Evolutionary conservation across 2,888 invertebrate genomes (phyloP).

Genomic region (Eristalis pertinax): DNA sequence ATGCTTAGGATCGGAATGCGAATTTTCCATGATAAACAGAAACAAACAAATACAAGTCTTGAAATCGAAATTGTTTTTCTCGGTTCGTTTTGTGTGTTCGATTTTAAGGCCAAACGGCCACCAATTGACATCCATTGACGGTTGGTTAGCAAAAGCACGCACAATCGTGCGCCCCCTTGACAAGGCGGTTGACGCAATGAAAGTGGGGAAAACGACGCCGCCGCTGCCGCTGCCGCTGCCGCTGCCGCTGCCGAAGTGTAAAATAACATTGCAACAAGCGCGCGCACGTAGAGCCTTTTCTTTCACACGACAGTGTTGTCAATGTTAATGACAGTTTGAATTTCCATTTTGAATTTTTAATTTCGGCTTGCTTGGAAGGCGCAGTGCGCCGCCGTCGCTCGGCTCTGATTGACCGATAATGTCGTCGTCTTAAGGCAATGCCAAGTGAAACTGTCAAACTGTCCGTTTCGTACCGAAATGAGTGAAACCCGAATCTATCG

Average conservation of each 20-base stretch:
- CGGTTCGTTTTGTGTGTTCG: constrained; percentile 21
- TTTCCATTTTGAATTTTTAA: constrained; percentile 57
- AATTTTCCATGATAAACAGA: constrained; percentile 39
- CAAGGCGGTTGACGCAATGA: constrained; percentile 59
- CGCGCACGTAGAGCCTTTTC: constrained; percentile 63
- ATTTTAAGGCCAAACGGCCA: constrained; percentile 49
- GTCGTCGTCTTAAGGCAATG: constrained; percentile 55
- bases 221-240: background rate
- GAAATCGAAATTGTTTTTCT: constrained; percentile 26
- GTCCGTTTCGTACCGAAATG: constrained; percentile 54
- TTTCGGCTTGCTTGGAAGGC: constrained; percentile 52
- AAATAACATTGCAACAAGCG: constrained; percentile 36
- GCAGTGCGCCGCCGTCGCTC: constrained; percentile 51
- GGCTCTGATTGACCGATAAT: constrained; percentile 46
- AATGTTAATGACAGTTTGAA: constrained; percentile 58
- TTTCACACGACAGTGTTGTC: constrained; percentile 57
- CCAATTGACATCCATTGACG: constrained; percentile 60
- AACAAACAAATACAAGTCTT: background rate
- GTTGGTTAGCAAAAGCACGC: constrained; percentile 43
- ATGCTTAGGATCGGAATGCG: constrained; percentile 38
- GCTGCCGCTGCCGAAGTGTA: background rate
- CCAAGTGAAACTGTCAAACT: constrained; percentile 64
- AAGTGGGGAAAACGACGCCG: constrained; percentile 48
- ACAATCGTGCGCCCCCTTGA: constrained; percentile 41
- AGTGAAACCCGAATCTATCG: constrained; percentile 45